Base-by-base conservation (phyloP, 2,888 invertebrate genomes). In the Nudaria mundana region DNA sequence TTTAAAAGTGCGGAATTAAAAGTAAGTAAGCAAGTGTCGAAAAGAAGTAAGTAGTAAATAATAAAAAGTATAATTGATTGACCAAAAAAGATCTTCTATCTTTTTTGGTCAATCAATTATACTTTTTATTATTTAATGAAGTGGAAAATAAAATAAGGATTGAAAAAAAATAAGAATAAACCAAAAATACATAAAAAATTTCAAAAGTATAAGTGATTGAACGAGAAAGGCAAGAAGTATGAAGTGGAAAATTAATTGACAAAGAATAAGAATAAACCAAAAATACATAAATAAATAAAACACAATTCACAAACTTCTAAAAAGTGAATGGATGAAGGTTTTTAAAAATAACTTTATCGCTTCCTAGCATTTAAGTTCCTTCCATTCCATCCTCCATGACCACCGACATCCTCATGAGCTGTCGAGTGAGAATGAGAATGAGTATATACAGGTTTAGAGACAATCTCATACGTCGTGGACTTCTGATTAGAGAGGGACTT, bases 401-500 rank as follows among this genome's bases (percentile, higher is more conserved):
- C 90, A 0, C 90, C 90, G 0, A 81, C 89, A 37, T 92, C 91
- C 45, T 92, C 91, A 56, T 91, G 91, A 3, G 88, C 90, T 0
- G 91, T 89, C 0, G 91, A 91, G 37, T 92, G 92, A 0, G 90
- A 85, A 40, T 92, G 91, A 3, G 90, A 87, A 15, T 93, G 93
- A 1, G 92, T 91, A 71, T 95, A 95, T 0, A 95, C 88, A 0
- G 95, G 95, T 57, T 95, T 95, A 26, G 95, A 93, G 5, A 96
- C 93, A 45, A 96, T 94, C 80, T 96, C 95, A 67, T 96, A 96
- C 0, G 95, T 95, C 5, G 95, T 94, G 6, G 93, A 91, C 64
- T 93, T 93, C 47, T 92, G 91, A 2, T 91, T 90, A 1, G 93
- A 90, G 11, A 95, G 75, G 0, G 93, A 91, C 64, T 95, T 95